Base-by-base conservation (phyloP, 2,797 vertebrate species). In the Choloepus didactylus region DNA sequence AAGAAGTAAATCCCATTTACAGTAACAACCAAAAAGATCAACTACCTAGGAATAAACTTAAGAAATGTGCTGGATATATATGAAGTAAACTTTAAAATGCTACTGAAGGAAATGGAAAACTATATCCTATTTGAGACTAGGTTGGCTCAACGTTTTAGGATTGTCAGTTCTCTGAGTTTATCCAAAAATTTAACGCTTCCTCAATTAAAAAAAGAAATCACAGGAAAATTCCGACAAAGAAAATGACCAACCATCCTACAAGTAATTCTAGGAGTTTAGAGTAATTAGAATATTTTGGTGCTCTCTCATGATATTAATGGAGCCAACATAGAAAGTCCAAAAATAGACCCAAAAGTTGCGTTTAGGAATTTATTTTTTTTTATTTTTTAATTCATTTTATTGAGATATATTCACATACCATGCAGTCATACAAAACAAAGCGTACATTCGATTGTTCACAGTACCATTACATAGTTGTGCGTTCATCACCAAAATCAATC, bases 31-130 rank as follows among this genome's bases (percentile, higher is more conserved):
- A 76, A 54, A 73, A 79, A 46, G 76, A 88, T 92, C 29, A 89
- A 91, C 67, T 96, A 80, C 21, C 51, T 93, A 90, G 80, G 38
- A 92, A 95, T 95, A 94, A 95, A 87, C 44, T 95, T 82, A 87
- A 59, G 16, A 66, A 54, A 64, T 79, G 6, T 77, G 19, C 29
- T 87, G 6, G 38, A 66, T 87, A n/a, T 87, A 86, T 75, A 51
- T 64, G 29, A 90, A 67, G 46, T 87, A 77, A 80, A 82, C n/a
- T 89, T 85, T 91, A 56, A 88, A 80, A 59, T 91, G 35, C 46
- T 85, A 21, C 14, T 35, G 66, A 87, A 89, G 41, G 54, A 76
- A 87, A 67, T 87, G 27, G 72, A 69, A 75, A 87, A 77, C 6
- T 81, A 15, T 82, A 12, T 70, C 49, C 59, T 64, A 21, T 67